phyloP scores from a whole-genome alignment of 1,140 invertebrate genomes.

The Atta texana region DNA sequence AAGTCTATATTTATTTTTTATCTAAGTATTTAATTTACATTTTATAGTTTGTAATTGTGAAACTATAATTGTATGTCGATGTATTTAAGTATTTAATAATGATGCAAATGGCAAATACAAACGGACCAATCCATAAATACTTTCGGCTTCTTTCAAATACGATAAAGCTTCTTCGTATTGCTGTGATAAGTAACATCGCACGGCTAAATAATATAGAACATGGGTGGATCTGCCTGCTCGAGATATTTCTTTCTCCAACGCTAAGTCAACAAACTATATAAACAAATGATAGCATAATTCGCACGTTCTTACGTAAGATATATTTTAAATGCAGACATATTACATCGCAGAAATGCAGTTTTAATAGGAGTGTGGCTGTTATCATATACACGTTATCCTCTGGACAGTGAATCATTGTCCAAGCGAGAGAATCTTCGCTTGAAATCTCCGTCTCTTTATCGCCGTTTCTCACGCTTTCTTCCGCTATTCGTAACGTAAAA shows the following conservation, averaged over 20 bases:
- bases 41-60: background rate
- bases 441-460: slow-evolving; percentile 46
- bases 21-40: background rate
- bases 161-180: slow-evolving; percentile 71
- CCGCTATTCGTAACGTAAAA: slow-evolving; percentile 70
- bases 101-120: background rate
- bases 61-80: background rate
- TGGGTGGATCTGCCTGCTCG: slow-evolving; percentile 54
- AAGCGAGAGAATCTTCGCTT: slow-evolving; percentile 67
- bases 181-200: slow-evolving; percentile 70
- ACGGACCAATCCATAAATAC: slow-evolving; percentile 72
- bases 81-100: background rate
- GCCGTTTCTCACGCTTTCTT: slow-evolving; percentile 73
- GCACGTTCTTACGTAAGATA: background rate
- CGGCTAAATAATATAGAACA: slow-evolving; percentile 75
- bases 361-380: slow-evolving; percentile 70
- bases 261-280: slow-evolving; percentile 74
- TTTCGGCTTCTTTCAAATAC: slow-evolving; percentile 71
- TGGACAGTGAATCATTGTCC: slow-evolving; percentile 70
- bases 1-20: background rate
- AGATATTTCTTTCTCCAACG: slow-evolving; percentile 73
- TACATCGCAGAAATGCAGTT: slow-evolving; percentile 75
- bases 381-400: slow-evolving; percentile 62
- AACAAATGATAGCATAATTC: background rate
- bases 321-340: slow-evolving; percentile 13